Base-by-base conservation (phyloP, 2,797 vertebrate species). In the Prunella strophiata region DNA sequence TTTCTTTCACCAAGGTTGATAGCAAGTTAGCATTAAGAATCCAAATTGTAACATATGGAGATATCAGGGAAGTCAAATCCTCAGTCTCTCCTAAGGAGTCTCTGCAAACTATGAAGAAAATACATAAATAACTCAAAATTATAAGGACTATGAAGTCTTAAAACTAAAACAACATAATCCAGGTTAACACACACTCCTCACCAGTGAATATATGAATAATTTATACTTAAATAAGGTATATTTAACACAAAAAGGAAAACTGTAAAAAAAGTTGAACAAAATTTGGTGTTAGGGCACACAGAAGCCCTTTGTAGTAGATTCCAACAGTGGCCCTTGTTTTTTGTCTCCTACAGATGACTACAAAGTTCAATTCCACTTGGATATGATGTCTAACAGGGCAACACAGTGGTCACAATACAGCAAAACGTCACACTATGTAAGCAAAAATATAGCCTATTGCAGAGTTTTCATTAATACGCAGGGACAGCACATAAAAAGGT, bases 1-100 rank as follows among this genome's bases (percentile, higher is more conserved):
- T 73, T 85, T 72, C 66, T 85, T 66, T 82, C 27, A 45, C 57
- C 59, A 98, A 99, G 98, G 98, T 98, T 99, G 98, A 98, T 98
- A 98, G 59, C 59, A 98, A 96, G 96, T 98, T 97, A 98, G 98
- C 98, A 98, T 97, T 98, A 98, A 97, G 96, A 98, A 97, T 73
- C 97, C 96, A 96, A 95, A 96, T 96, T 97, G 97, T 95, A 96
- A 97, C 91, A 96, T 88, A 96, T 57, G 87, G 94, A 97, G 92
- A 97, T 71, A 97, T 93, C 92, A 95, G 97, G 95, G 96, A 97
- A 93, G 61, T 96, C 96, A 95, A 97, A 98, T 98, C 95, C 94
- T 96, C 98, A 94, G 95, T 96, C 97, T 98, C 96, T 98, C 94
- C 96, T 96, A 94, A 97, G 93, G 96, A 95, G 88, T 97, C 92